Conservation (phyloP, 2,888 invertebrate genomes). For the Papilio elwesi region DNA sequence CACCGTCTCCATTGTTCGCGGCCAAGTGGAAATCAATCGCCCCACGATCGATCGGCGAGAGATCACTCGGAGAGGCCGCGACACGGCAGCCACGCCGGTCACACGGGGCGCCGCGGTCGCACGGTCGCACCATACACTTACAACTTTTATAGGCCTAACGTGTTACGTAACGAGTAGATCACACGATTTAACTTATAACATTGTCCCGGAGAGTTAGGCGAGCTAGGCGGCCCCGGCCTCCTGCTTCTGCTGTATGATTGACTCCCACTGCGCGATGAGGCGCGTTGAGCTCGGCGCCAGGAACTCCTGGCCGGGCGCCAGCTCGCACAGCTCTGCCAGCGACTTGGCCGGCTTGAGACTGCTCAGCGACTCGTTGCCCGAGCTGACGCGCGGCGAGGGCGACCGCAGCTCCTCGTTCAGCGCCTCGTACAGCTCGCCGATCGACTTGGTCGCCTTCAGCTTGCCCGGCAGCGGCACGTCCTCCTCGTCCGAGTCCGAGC, state of each 20-base stretch:
- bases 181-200: constrained; percentile 43
- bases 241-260: constrained; percentile 87
- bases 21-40: constrained; percentile 78
- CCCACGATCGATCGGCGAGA: constrained; percentile 63
- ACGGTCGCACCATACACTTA: constrained; percentile 24
- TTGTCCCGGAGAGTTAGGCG: constrained; percentile 35
- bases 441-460: constrained; percentile 86
- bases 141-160: constrained; percentile 1
- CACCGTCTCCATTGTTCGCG: constrained; percentile 80
- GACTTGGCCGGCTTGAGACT: constrained; percentile 87
- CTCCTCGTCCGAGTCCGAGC: constrained; percentile 84
- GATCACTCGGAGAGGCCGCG: constrained; percentile 48
- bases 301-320: constrained; percentile 85
- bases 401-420: constrained; percentile 76
- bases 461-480: constrained; percentile 85
- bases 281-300: constrained; percentile 88
- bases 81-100: constrained; percentile 22
- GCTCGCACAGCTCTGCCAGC: constrained; percentile 87
- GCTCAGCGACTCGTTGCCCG: constrained; percentile 74
- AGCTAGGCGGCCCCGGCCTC: constrained; percentile 81
- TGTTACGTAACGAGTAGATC: constrained; percentile 39
- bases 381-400: constrained; percentile 76
- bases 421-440: constrained; percentile 87
- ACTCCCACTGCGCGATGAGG: constrained; percentile 93
- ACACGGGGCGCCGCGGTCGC: constrained; percentile 42